phyloP scores from a whole-genome alignment of 2,888 invertebrate genomes.

The Luperina nickerlii region DNA sequence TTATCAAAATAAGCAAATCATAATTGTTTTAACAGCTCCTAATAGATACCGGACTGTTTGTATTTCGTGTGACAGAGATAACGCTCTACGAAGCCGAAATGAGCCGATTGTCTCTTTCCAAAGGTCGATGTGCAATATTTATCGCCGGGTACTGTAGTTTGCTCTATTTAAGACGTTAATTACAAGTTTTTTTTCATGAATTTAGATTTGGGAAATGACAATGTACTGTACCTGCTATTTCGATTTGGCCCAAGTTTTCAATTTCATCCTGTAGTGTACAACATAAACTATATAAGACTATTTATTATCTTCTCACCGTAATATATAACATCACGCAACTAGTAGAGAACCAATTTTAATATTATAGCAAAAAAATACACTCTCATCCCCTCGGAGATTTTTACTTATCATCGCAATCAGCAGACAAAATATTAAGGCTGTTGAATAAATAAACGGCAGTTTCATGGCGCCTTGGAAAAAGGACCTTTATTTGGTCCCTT shows the following conservation, averaged over 20 bases:
- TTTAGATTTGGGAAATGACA: not conserved
- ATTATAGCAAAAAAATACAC: conserved; percentile 24
- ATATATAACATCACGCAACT: not conserved
- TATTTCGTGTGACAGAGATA: too few species aligned
- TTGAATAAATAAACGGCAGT: conserved; percentile 65
- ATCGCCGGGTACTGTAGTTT: too few species aligned
- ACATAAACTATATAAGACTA: not conserved
- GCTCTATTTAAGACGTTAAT: too few species aligned
- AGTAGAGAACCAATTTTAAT: conserved; percentile 18
- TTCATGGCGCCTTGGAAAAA: conserved; percentile 57
- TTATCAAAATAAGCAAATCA: too few species aligned
- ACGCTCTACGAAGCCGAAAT: too few species aligned
- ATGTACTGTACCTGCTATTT: not conserved
- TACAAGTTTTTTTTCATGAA: not conserved
- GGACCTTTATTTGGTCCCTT: conserved; percentile 51
- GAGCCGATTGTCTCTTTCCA: too few species aligned
- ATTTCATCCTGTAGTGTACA: not conserved
- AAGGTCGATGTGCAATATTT: too few species aligned
- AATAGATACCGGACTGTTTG: too few species aligned
- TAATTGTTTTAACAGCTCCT: too few species aligned
- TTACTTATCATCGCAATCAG: conserved; percentile 68
- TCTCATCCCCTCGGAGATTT: conserved; percentile 44
- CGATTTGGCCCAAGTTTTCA: not conserved
- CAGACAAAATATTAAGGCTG: conserved; percentile 58
- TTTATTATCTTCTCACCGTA: not conserved